Evolutionary conservation across 2,797 vertebrate species (phyloP).

Genomic region (Cichlasoma orientale): DNA sequence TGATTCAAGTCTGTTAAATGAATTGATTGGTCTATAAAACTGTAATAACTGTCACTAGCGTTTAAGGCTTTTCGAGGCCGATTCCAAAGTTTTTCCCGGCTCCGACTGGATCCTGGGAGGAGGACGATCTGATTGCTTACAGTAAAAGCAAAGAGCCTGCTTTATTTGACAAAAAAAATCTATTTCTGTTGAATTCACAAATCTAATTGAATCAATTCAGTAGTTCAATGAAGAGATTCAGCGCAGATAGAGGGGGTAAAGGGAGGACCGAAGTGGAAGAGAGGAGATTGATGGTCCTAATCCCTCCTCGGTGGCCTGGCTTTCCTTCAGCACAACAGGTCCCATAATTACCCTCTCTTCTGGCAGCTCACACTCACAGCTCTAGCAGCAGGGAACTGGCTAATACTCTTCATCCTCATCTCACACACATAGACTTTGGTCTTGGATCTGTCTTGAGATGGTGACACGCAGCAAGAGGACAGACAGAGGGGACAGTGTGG

Average conservation of each 20-base stretch:
- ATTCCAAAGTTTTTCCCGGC: neutral
- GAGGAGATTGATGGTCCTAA: constrained; percentile 81
- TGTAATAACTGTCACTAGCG: neutral
- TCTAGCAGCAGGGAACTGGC: constrained; percentile 91
- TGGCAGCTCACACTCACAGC: constrained; percentile 85
- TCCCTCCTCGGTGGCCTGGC: constrained; percentile 92
- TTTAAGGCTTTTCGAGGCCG: neutral
- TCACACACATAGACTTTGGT: constrained; percentile 47
- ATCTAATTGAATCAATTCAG: neutral
- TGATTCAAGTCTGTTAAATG: neutral
- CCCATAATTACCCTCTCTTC: constrained; percentile 93
- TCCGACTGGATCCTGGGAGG: neutral
- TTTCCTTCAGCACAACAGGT: constrained; percentile 90
- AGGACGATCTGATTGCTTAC: neutral
- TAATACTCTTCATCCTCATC: constrained; percentile 84
- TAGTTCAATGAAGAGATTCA: constrained; percentile 7
- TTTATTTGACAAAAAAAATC: neutral
- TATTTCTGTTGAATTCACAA: constrained; percentile 11
- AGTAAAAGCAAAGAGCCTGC: neutral
- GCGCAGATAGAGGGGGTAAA: constrained; percentile 21
- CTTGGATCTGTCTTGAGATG: constrained; percentile 67
- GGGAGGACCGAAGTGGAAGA: constrained; percentile 10
- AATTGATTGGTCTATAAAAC: neutral
- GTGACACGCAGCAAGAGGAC: constrained; percentile 67
- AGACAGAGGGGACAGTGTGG: constrained; percentile 67